Base-by-base conservation (phyloP, 2,113 vertebrate genomes). In the Kryptolebias marmoratus region DNA sequence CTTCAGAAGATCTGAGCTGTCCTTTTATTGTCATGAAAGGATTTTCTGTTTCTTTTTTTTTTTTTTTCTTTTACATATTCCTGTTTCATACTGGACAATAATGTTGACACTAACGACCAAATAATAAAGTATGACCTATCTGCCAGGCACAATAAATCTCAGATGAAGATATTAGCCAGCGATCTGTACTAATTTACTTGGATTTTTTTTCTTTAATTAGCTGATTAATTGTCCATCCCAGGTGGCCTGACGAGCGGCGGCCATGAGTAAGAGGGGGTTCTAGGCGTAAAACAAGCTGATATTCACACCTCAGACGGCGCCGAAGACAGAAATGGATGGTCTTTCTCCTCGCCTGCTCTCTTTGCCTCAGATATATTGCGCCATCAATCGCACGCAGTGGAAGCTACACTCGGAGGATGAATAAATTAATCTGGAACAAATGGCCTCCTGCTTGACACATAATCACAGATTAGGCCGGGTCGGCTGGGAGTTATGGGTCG, bases 351-450 rank as follows among this genome's bases (percentile, higher is more conserved):
- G 49, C 42, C 18, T 27, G 58, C 73, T 83, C 81, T 75, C 77
- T 53, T 77, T 81, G 45, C 57, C 64, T 77, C 73, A 80, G 83
- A 91, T 86, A 84, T 87, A 91, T 84, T 79, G 80, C 61, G 11
- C 81, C 73, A 92, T 92, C 85, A 86, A 85, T 90, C 82, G 80
- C 87, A 72, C 5, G 32, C 76, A 70, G 82, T 27, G 11, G 80
- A 84, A 82, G 74, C 74, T 75, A 54, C 79, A 77, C 47, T 10
- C 57, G 77, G 77, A 77, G 73, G 73, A 91, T 87, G 88, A 91
- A 93, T 91, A 87, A 84, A 90, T 89, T 85, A 90, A 91, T 88
- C 81, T 85, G 82, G 81, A 87, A 92, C 91, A 88, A 89, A 92
- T 89, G 86, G 82, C 82, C 68, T 62, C 73, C 84, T 50, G 69